Conservation (phyloP, 2,888 invertebrate genomes). For the Drosophila diplacantha region DNA sequence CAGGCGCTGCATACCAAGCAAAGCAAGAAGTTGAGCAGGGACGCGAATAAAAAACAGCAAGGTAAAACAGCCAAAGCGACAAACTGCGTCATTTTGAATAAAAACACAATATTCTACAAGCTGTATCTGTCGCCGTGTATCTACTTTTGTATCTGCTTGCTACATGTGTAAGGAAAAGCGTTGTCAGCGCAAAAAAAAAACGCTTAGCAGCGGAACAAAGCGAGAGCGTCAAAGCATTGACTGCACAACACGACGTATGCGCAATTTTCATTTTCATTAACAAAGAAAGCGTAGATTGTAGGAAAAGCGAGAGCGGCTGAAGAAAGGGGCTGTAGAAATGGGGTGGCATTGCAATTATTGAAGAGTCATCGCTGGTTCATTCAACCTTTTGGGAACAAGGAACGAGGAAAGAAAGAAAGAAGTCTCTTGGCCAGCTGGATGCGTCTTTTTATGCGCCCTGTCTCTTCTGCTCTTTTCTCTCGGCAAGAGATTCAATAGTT, state of each 20-base stretch:
- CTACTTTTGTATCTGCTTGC: constrained; percentile 8
- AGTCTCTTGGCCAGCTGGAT: constrained; percentile 24
- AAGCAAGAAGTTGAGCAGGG: constrained; percentile 59
- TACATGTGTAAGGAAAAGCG: constrained; percentile 32
- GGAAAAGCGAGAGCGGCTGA: background rate
- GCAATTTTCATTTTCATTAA: constrained; percentile 44
- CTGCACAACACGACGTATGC: constrained; percentile 40
- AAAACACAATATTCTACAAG: constrained; percentile 40
- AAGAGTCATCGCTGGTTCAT: constrained; percentile 37
- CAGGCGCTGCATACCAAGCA: constrained; percentile 44
- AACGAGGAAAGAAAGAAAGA: constrained; percentile 11
- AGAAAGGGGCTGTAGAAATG: constrained; percentile 3
- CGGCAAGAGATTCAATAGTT: constrained; percentile 20
- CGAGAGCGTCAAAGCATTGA: constrained; percentile 27
- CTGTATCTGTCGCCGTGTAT: constrained; percentile 23
- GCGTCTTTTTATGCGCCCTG: constrained; percentile 12
- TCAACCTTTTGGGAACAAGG: constrained; percentile 28
- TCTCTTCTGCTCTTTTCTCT: constrained; percentile 8
- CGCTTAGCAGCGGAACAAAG: constrained; percentile 44
- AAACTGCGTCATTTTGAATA: constrained; percentile 61
- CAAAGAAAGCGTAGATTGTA: constrained; percentile 22
- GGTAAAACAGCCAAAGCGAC: constrained; percentile 28
- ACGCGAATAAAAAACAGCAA: constrained; percentile 22
- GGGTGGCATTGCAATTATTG: constrained; percentile 14
- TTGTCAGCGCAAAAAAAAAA: constrained; percentile 52